These are phyloP conservation scores for Tenthredo distinguenda DNA, from an alignment of 2,888 invertebrate species.

Conservation along the genomic window DNA sequence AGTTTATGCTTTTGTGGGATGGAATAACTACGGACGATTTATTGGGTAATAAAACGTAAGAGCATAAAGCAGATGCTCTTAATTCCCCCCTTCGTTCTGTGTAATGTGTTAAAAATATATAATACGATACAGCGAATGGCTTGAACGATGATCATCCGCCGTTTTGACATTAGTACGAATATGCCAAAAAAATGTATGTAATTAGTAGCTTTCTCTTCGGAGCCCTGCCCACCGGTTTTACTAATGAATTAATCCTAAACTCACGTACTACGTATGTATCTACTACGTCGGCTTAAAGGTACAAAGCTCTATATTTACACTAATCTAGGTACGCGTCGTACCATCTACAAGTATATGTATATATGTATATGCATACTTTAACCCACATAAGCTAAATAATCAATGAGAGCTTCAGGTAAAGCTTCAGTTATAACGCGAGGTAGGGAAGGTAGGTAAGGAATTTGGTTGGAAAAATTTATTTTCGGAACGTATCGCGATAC, in stretches of 20 bases:
- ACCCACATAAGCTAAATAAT: conserved; percentile 2
- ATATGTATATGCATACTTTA: background rate
- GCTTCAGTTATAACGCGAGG: background rate
- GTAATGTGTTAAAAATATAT: background rate
- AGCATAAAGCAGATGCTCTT: background rate
- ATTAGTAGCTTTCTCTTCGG: conserved; percentile 5
- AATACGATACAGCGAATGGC: background rate
- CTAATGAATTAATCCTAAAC: conserved; percentile 42
- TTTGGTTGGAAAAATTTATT: background rate
- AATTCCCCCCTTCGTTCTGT: background rate
- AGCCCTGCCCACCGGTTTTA: conserved; percentile 20
- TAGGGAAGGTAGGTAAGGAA: background rate
- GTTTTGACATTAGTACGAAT: background rate
- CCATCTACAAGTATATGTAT: background rate
- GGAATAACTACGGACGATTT: background rate
- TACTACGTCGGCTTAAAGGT: background rate
- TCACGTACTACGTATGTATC: background rate
- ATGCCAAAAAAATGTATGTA: conserved; percentile 11
- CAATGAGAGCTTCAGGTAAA: background rate
- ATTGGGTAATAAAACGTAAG: background rate
- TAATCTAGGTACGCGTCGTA: background rate
- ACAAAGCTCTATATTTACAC: background rate
- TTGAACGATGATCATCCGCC: background rate
- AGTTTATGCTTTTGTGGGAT: background rate
- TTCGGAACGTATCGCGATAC: too few relatives aligned